Conservation (phyloP, 2,797 vertebrate species). For the Cephalopachus bancanus region DNA sequence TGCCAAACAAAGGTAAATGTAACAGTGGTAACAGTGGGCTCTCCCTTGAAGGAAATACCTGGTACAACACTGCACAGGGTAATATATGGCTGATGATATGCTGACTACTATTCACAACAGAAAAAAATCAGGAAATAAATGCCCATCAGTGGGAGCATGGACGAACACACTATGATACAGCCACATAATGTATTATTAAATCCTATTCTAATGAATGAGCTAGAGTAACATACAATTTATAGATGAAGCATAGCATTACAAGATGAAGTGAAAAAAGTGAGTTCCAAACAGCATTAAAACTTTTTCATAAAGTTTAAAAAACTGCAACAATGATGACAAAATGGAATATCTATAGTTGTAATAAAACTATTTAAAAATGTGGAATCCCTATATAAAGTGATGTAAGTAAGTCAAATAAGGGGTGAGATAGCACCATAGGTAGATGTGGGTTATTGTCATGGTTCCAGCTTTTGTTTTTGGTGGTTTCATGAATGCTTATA, state of each 20-base stretch:
- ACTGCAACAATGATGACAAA: neutral
- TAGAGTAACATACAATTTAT: neutral
- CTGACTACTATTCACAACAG: neutral
- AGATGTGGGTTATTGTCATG: neutral
- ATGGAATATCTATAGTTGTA: neutral
- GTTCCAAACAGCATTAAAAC: neutral
- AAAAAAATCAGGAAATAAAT: neutral
- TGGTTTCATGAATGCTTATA: neutral
- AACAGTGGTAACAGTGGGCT: too few species aligned
- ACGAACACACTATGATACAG: neutral
- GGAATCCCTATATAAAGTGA: neutral
- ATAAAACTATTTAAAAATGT: neutral
- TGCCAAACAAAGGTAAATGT: too few species aligned
- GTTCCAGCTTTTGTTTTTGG: neutral
- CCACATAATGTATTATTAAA: neutral
- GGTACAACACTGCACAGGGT: too few species aligned
- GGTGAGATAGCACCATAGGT: neutral
- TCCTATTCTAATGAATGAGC: neutral
- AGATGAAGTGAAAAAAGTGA: neutral
- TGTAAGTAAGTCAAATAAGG: neutral
- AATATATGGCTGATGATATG: neutral
- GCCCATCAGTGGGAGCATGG: neutral
- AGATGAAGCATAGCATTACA: neutral
- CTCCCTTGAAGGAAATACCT: neutral
- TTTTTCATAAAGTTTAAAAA: neutral